phyloP scores from a whole-genome alignment of 2,113 vertebrate genomes.

The Aplodontia rufa region DNA sequence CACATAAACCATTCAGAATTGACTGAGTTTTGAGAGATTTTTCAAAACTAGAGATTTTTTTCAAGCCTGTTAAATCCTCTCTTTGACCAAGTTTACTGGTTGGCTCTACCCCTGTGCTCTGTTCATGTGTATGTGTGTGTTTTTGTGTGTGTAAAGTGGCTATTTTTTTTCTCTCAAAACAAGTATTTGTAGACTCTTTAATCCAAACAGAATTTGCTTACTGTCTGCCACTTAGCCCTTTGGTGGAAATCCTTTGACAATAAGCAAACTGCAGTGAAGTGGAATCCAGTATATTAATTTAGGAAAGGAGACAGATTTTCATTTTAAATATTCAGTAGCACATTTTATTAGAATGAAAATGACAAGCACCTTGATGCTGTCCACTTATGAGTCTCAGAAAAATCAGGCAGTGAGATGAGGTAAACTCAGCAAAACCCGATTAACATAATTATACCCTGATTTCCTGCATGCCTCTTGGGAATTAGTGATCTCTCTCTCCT shows the following conservation, averaged over 20 bases:
- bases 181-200: slow-evolving; percentile 64
- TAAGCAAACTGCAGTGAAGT: slow-evolving; percentile 54
- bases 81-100: slow-evolving; percentile 15
- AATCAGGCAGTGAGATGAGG: slow-evolving; percentile 77
- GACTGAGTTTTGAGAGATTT: slow-evolving; percentile 19
- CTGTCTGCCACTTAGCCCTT: slow-evolving; percentile 49
- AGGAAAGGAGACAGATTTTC: slow-evolving; percentile 65
- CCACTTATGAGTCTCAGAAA: slow-evolving; percentile 77
- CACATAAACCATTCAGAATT: slow-evolving; percentile 8
- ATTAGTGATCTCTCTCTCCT: slow-evolving; percentile 58
- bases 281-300: slow-evolving; percentile 54
- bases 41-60: slow-evolving; percentile 35
- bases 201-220: slow-evolving; percentile 66
- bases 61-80: background rate
- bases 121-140: background rate
- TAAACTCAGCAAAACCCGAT: slow-evolving; percentile 75
- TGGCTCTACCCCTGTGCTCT: background rate
- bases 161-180: slow-evolving; percentile 47
- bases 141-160: background rate
- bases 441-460: slow-evolving; percentile 79
- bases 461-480: slow-evolving; percentile 72
- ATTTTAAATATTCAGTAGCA: slow-evolving; percentile 76
- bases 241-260: slow-evolving; percentile 45
- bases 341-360: slow-evolving; percentile 73
- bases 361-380: slow-evolving; percentile 79